phyloP scores from a whole-genome alignment of 1,140 invertebrate species.

The Panagrolaimus sp. region DNA sequence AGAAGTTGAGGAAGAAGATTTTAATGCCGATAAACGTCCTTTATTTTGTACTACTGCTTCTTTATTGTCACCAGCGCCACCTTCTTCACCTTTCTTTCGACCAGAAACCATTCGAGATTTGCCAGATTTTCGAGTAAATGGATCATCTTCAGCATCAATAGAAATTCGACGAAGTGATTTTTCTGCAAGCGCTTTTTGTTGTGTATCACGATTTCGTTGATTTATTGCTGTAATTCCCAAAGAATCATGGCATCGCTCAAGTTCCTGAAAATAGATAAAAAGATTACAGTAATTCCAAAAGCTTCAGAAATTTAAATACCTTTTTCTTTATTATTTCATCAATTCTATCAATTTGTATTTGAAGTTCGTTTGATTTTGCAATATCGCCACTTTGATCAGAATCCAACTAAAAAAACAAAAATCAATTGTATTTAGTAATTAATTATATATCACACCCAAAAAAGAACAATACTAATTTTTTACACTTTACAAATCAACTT shows the following conservation, averaged over 20 bases:
- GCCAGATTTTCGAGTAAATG: conserved; percentile 43
- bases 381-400: conserved; percentile 2
- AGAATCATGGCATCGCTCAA: conserved; percentile 24
- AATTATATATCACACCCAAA: too few relatives aligned
- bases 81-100: conserved; percentile 12
- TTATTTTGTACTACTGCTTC: too few relatives aligned
- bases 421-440: too few relatives aligned
- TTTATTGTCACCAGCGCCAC: too few relatives aligned
- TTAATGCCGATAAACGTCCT: not conserved
- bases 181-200: conserved; percentile 33
- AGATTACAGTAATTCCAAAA: conserved; percentile 26
- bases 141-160: conserved; percentile 35
- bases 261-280: not conserved
- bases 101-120: conserved; percentile 40
- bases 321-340: conserved; percentile 24
- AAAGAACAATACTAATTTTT: too few relatives aligned
- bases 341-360: conserved; percentile 39
- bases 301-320: not conserved
- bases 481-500: too few relatives aligned
- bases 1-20: not conserved
- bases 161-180: conserved; percentile 15
- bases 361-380: conserved; percentile 14
- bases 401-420: too few relatives aligned
- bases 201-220: conserved; percentile 50
- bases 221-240: conserved; percentile 36